Evolutionary conservation across 2,888 invertebrate species (phyloP).

Genomic region (Masnerella sp.): DNA sequence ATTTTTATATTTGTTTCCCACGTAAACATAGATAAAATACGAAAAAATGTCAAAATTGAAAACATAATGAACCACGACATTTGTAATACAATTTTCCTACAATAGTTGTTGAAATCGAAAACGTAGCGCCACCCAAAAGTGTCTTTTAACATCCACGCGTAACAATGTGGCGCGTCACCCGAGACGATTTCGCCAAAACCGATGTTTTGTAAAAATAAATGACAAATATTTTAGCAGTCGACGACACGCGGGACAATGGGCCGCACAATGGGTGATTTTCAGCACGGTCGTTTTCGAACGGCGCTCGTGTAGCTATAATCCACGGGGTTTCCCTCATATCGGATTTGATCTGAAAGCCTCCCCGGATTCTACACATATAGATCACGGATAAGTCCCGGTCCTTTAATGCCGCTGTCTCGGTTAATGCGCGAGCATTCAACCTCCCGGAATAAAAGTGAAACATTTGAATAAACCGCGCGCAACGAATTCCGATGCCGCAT

Average conservation of each 20-base stretch:
- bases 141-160: no score
- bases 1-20: no score
- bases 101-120: no score
- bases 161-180: conserved; percentile 20
- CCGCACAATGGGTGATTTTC: conserved; percentile 69
- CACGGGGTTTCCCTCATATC: conserved; percentile 70
- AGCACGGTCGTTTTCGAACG: conserved; percentile 66
- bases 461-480: conserved; percentile 34
- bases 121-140: not conserved
- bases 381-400: conserved; percentile 64
- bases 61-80: no score
- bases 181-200: conserved; percentile 25
- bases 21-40: no score
- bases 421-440: conserved; percentile 31
- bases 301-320: conserved; percentile 67
- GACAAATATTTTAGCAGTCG: conserved; percentile 62
- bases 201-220: conserved; percentile 55
- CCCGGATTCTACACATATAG: conserved; percentile 64
- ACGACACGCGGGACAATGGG: conserved; percentile 60
- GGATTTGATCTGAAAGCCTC: conserved; percentile 68
- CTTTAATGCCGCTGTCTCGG: conserved; percentile 62
- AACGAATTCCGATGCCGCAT: conserved; percentile 19
- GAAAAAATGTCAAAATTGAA: no score
- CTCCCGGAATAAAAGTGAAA: conserved; percentile 32
- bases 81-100: no score